Evolutionary conservation across 2,113 vertebrate species (phyloP), one percentile per base, ranked within the genome.

Genomic region (Plectropomus leopardus): DNA sequence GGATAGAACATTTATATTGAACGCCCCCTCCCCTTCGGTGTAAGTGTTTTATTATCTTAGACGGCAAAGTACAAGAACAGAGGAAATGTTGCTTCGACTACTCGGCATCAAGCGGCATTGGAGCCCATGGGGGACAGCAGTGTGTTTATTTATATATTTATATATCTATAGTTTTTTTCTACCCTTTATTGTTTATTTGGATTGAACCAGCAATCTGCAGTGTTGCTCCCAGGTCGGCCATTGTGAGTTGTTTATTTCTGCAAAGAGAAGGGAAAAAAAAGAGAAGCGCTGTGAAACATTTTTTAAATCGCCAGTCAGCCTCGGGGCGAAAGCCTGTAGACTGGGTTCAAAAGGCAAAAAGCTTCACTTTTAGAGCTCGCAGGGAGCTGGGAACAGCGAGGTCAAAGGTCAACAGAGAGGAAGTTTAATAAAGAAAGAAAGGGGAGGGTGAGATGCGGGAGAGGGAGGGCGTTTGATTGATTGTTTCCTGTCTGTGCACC

Each of bases 371-470:
- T 72, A 58, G 73, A 84, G 59, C 65, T 70, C 0, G 16, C 34
- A 14, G 55, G 83, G 63, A 69, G 73, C 73, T 77, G 75, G 80
- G 79, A 83, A 80, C 76, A 61, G 63, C 24, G 0, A 44, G 84
- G 78, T 86, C 80, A 90, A 78, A 88, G 89, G 78, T 90, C 86
- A 88, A 54, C 65, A 51, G 15, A 83, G 82, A 87, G 91, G 88
- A 93, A 90, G 92, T 92, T 89, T 91, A 90, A 90, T 92, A 89
- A 88, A 88, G 86, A 85, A 65, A 78, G 78, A 87, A 66, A 81
- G 69, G 69, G 79, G 61, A 72, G 81, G 75, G 72, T 1, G 45
- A 55, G 45, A 65, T 57, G 55, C n/a, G 51, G 42, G 45, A 24
- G 19, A 16, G 2, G 44, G 61, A 32, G 76, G 36, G 53, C 2